Evolutionary conservation across 2,888 invertebrate genomes (phyloP), one percentile per base, ranked within the genome.

Genomic region (Orthosia gracilis): DNA sequence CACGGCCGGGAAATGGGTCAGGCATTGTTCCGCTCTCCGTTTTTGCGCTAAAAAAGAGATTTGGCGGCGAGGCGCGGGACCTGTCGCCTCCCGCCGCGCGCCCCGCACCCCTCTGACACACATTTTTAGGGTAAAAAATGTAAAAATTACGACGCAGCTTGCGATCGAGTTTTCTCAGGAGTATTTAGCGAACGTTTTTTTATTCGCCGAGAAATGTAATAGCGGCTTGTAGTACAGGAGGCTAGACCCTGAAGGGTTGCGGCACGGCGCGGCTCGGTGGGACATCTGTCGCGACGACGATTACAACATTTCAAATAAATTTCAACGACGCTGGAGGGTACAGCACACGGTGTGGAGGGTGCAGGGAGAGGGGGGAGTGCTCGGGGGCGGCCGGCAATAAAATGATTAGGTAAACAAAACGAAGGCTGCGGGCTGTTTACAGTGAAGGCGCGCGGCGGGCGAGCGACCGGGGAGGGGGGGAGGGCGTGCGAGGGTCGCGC

Each of bases 1-100:
- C 96, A 96, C 96, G 96, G 95, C 94, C 91, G 95, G 95, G 95
- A 96, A 95, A 92, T 96, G 96, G 96, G 96, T 96, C 96, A 96
- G 89, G 92, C 94, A 94, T 95, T 95, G 96, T 96, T 94, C 93
- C 90, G 91, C 88, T 93, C 91, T 92, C 91, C 93, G 93, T 92
- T 95, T 95, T 96, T 95, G 91, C 89, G 93, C 91, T 94, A 96
- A 96, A 96, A 95, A 96, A 95, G 90, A 92, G 94, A 95, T 94
- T 96, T 94, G 90, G 90, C 89, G 88, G 92, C 91, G 88, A 80
- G 88, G 79, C 90, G 77, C 92, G 91, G 91, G 92, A 92, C 93
- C 93, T 91, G 92, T 92, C 93, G 91, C 91, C 92, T 91, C 91
- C 91, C 91, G 89, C 87, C 90, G 89, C 85, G 71, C 77, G 57